Conservation (phyloP, 2,888 invertebrate genomes). For the Drosophila cognata region DNA sequence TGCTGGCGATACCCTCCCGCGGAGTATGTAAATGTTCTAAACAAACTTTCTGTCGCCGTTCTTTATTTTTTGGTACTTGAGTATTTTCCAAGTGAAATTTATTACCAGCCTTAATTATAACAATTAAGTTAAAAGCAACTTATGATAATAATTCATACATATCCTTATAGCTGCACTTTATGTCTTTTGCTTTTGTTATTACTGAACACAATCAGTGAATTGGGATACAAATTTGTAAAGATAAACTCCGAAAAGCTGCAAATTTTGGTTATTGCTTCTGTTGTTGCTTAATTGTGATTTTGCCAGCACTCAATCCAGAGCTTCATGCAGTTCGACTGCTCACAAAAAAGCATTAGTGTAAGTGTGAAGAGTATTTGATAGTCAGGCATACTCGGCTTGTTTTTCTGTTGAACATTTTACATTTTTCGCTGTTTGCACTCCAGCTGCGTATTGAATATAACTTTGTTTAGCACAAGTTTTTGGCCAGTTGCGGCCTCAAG, state of each 20-base stretch:
- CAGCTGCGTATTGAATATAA: constrained; percentile 72
- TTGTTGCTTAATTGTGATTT: not conserved
- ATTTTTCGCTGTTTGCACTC: constrained; percentile 40
- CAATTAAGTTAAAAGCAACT: not conserved
- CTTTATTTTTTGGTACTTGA: constrained; percentile 5
- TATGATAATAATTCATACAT: not conserved
- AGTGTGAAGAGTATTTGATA: not conserved
- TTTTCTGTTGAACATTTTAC: constrained; percentile 27
- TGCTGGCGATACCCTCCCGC: constrained; percentile 39
- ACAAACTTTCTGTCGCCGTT: not conserved
- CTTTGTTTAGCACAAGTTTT: constrained; percentile 61
- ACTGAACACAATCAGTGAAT: not conserved
- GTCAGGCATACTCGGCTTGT: not conserved
- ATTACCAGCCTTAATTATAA: not conserved
- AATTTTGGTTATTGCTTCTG: not conserved
- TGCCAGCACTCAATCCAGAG: not conserved
- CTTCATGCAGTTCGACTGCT: not conserved
- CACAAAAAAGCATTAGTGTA: not conserved
- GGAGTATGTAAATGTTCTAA: not conserved
- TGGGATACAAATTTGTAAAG: not conserved
- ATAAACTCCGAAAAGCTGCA: not conserved
- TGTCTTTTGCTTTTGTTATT: not conserved
- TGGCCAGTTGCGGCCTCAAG: constrained; percentile 48
- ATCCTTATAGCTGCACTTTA: not conserved
- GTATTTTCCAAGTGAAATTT: not conserved